Base-by-base conservation (phyloP, 2,888 invertebrate genomes). In the Acronicta psi region DNA sequence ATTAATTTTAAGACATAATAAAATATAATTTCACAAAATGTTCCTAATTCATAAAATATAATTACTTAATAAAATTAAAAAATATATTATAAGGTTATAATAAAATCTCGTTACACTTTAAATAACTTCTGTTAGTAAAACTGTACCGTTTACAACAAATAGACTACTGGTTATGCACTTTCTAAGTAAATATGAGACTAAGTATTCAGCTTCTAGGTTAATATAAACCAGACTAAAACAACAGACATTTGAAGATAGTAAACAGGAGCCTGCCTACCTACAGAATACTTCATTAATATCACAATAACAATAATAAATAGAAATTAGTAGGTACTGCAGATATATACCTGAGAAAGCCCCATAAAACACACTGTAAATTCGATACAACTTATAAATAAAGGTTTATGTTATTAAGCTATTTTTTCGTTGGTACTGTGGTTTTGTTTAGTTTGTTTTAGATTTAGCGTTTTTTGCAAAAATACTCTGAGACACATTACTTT, bases 391-490 rank as follows among this genome's bases (percentile, higher is more conserved):
- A 41, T 36, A 36, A 16, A 53, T 38, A 43, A 46, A 42, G 34
- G 2, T n/a, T 34, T n/a, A 34, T 34, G n/a, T n/a, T n/a, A 54
- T 34, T 31, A 34, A 14, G 16, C 13, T 16, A 13, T 51, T 42
- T 38, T 53, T 55, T 13, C 13, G n/a, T 59, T 11, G 11, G 10
- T 55, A 16, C 55, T 38, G 13, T 16, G 37, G 17, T 17, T 34
- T 20, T 18, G 13, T 25, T 18, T 36, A 9, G 29, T 55, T 44
- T 55, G 29, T 54, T 46, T 59, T 52, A 45, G n/a, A 52, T 65
- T 44, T 51, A 55, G 36, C 31, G 17, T 25, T 20, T 70, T 71
- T 52, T 49, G 23, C 41, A 31, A 45, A 54, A 59, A 54, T 31
- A 38, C 41, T 52, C 42, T 47, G 41, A 40, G 41, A 20, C 23